Evolutionary conservation across 2,797 vertebrate genomes (phyloP).

Genomic region (Notamacropus eugenii): DNA sequence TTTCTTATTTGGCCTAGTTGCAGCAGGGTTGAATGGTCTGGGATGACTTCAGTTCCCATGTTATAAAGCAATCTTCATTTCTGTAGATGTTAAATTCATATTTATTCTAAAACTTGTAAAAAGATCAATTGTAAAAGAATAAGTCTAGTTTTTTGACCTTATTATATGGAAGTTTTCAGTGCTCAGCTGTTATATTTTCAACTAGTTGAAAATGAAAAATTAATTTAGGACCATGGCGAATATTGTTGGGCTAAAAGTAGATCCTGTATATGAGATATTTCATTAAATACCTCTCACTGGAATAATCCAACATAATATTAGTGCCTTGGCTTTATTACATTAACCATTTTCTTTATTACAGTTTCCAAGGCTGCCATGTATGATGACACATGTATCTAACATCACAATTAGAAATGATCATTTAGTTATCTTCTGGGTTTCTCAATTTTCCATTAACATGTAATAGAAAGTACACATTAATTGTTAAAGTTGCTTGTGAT

Average conservation of each 20-base stretch:
- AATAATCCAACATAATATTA: background rate
- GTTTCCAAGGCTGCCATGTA: background rate
- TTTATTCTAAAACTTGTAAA: background rate
- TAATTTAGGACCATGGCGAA: background rate
- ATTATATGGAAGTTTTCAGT: background rate
- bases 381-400: background rate
- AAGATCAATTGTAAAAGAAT: background rate
- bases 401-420: background rate
- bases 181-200: constrained; percentile 2
- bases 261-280: background rate
- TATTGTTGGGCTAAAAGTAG: constrained; percentile 5
- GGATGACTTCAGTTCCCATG: background rate
- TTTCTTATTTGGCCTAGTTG: background rate
- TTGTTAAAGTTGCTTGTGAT: background rate
- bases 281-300: background rate
- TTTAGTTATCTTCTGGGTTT: background rate
- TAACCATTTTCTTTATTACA: background rate
- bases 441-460: background rate
- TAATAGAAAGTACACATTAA: background rate
- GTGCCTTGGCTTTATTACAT: background rate
- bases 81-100: background rate
- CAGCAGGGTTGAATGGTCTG: background rate
- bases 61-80: background rate
- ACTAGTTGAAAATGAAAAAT: constrained; percentile 8
- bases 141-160: background rate